Base-by-base conservation (phyloP, 92 coral and sea anemone species). In the Actinostola sp. region DNA sequence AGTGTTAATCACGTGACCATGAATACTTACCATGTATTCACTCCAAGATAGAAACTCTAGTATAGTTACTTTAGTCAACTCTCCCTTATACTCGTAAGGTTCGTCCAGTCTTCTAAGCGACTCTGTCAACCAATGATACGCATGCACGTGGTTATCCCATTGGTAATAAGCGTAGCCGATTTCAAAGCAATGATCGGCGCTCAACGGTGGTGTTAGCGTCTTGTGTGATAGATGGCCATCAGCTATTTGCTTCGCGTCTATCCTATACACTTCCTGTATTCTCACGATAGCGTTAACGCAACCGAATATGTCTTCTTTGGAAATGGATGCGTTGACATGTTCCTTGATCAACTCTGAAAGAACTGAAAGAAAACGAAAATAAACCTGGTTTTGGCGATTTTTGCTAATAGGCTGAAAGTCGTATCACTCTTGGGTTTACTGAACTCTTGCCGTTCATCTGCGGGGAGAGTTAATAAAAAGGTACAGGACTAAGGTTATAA, bases 1-100 rank as follows among this genome's bases (percentile, higher is more conserved):
- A 11, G 42, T 4, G 42, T 11, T 36, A 36, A 11, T 36, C 4
- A 36, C 42, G 42, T 36, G 11, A n/a, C n/a, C n/a, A 36, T 36
- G 4, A 4, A 36, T 54, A 27, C 65, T 41, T 64, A 95, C 99
- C 96, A 92, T 74, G 43, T 95, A 95, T 80, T 95, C 97, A n/a
- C 95, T 83, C 99, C 99, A 95, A n/a, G 99, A 82, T 60, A 91
- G 70, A 60, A 82, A 91, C 66, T 91, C 97, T 19, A 85, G 68
- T 12, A 88, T 75, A 10, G 85, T 84, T 24, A 13, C 71, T 15
- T 81, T 70, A 32, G 72, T 54, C 7, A 95, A 53, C 49, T 83
- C 75, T 29, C 97, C 89, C 32, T 83, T 70, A 74, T 95, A 88
- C 16, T 70, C 73, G 33, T 75, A 81, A 0, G 91, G 93, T 21